Conservation (phyloP, 2,797 vertebrate species). For the Percopsis omiscomaycus region DNA sequence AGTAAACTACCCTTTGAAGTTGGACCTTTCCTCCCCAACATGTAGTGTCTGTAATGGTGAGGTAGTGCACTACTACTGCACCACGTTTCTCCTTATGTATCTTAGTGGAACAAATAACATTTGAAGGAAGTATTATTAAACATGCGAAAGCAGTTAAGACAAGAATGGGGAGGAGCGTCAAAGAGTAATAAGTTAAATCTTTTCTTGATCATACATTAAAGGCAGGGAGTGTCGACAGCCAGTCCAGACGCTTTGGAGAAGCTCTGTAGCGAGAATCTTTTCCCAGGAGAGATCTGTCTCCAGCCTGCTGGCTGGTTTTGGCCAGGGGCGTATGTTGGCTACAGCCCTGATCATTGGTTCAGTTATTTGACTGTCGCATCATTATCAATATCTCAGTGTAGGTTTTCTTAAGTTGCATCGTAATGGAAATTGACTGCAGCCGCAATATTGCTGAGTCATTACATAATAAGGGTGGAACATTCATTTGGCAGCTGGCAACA, state of each 20-base stretch:
- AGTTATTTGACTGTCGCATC: conserved; percentile 31
- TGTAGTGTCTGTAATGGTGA: conserved; percentile 13
- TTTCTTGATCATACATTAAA: conserved; percentile 79
- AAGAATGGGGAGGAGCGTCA: conserved; percentile 66
- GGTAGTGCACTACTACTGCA: conserved; percentile 44
- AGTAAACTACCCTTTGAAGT: conserved; percentile 11
- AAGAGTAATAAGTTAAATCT: conserved; percentile 73
- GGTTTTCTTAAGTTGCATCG: not conserved
- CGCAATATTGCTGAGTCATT: not conserved
- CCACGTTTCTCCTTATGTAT: conserved; percentile 56
- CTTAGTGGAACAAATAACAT: conserved; percentile 75
- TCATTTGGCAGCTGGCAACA: not conserved
- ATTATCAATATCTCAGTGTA: conserved; percentile 10
- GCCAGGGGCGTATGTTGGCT: conserved; percentile 35
- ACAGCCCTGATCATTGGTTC: conserved; percentile 28
- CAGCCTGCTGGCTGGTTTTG: conserved; percentile 51
- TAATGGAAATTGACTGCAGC: not conserved
- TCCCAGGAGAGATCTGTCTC: conserved; percentile 64
- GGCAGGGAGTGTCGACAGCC: conserved; percentile 71
- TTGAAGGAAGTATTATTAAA: conserved; percentile 71
- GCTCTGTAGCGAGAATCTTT: conserved; percentile 64
- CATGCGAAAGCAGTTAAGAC: conserved; percentile 76
- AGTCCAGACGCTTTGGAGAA: conserved; percentile 72
- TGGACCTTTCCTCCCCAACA: not conserved
- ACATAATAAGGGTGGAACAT: not conserved